These are phyloP conservation scores for Gephyroberyx darwinii DNA, from an alignment of 2,797 vertebrate species.

Conservation along the genomic window DNA sequence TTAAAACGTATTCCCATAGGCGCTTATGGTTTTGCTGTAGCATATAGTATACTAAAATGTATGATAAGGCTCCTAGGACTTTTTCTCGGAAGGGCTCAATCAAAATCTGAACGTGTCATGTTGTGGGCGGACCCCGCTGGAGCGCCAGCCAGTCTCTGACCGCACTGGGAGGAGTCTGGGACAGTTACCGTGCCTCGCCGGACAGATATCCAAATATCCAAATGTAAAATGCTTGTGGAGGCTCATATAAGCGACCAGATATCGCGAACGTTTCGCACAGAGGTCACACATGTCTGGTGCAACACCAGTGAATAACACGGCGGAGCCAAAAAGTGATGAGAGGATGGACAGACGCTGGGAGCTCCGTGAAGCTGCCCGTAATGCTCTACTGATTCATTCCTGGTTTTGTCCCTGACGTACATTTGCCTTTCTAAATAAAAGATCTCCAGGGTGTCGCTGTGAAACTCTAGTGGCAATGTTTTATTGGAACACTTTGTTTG, in stretches of 20 bases:
- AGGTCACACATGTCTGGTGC: too few species aligned
- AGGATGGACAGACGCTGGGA: background rate
- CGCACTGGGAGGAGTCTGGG: constrained; percentile 61
- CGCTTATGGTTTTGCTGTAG: too few species aligned
- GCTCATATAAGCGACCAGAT: background rate
- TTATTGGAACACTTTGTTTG: too few species aligned
- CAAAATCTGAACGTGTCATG: too few species aligned
- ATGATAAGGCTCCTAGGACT: too few species aligned
- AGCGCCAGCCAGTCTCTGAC: constrained; percentile 56
- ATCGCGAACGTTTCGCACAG: background rate
- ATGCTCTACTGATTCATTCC: background rate
- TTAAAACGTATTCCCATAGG: too few species aligned
- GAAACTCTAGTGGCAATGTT: too few species aligned
- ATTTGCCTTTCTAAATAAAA: constrained; percentile 14
- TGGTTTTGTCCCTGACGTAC: background rate
- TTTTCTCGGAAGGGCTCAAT: too few species aligned
- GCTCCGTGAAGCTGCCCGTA: background rate
- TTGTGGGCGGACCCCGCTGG: constrained; percentile 36
- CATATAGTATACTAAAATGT: too few species aligned
- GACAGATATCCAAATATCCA: constrained; percentile 57
- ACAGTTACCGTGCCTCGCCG: constrained; percentile 46
- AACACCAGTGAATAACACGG: too few species aligned
- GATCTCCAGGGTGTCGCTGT: background rate
- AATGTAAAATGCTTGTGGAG: background rate
- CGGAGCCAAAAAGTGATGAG: background rate